Conservation (phyloP, 2,797 vertebrate genomes). For the Dromococcyx pavoninus region DNA sequence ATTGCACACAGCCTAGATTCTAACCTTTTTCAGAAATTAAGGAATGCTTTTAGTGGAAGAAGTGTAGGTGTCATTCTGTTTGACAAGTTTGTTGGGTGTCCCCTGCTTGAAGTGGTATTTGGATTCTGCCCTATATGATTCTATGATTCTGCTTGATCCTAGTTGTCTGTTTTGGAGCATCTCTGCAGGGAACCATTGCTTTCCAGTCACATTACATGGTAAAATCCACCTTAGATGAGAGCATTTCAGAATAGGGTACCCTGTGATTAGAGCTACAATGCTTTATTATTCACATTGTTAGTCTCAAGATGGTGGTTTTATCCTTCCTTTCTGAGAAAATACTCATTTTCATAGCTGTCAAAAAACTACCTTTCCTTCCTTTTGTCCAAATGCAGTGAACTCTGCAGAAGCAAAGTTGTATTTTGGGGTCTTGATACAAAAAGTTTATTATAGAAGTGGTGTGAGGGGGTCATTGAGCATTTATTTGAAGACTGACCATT, state of each 20-base stretch:
- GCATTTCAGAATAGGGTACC: not conserved
- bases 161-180: not conserved
- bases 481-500: not conserved
- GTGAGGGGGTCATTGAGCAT: not conserved
- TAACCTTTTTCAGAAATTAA: not conserved
- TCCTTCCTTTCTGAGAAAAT: not conserved
- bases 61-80: not conserved
- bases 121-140: not conserved
- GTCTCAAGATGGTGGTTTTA: not conserved
- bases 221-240: not conserved
- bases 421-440: not conserved
- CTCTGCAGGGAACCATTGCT: not conserved
- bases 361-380: not conserved
- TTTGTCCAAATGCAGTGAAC: not conserved
- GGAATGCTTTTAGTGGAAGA: not conserved
- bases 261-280: not conserved
- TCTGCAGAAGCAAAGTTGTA: not conserved
- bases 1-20: not conserved
- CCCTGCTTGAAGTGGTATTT: not conserved
- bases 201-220: not conserved
- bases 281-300: not conserved
- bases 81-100: not conserved
- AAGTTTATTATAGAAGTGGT: not conserved
- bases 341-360: not conserved
- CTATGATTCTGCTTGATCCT: not conserved